These are phyloP conservation scores for Enteromius viviparus DNA, from an alignment of 2,797 vertebrate species.

Conservation along the genomic window DNA sequence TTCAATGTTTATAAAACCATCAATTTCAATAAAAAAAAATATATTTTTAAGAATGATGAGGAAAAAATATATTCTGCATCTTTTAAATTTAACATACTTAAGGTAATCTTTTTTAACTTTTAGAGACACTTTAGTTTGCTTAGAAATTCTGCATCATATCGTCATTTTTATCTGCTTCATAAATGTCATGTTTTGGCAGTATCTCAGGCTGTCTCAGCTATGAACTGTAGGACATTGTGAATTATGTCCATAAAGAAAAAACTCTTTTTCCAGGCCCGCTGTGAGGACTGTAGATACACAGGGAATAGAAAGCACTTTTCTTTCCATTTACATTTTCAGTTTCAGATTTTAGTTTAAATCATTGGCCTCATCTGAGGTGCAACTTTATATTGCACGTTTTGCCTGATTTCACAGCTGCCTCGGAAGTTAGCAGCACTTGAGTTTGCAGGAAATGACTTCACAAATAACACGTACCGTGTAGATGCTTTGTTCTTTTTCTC, in stretches of 20 bases:
- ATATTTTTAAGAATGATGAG: neutral
- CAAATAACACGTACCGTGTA: slow-evolving; percentile 26
- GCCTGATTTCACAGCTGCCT: slow-evolving; percentile 27
- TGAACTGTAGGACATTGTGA: neutral
- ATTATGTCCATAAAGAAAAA: slow-evolving; percentile 22
- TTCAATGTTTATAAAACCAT: neutral
- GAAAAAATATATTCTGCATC: neutral
- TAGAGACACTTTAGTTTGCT: neutral
- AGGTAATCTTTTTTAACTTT: neutral
- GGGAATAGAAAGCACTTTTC: neutral
- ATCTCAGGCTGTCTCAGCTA: slow-evolving; percentile 6
- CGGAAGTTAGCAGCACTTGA: slow-evolving; percentile 18
- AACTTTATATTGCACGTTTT: neutral
- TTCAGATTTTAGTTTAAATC: slow-evolving; percentile 1
- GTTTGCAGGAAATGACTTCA: slow-evolving; percentile 55
- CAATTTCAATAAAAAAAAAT: neutral
- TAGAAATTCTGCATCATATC: slow-evolving; percentile 7
- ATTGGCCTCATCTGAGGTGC: neutral
- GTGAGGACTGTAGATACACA: slow-evolving; percentile 16
- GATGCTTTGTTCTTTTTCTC: neutral
- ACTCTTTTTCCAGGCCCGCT: neutral
- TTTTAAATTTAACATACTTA: neutral
- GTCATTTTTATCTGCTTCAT: slow-evolving; percentile 19
- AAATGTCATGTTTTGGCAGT: slow-evolving; percentile 22
- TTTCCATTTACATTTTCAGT: slow-evolving; percentile 11